Conservation (phyloP, 2,888 invertebrate species). For the Salpingus planirostris region DNA sequence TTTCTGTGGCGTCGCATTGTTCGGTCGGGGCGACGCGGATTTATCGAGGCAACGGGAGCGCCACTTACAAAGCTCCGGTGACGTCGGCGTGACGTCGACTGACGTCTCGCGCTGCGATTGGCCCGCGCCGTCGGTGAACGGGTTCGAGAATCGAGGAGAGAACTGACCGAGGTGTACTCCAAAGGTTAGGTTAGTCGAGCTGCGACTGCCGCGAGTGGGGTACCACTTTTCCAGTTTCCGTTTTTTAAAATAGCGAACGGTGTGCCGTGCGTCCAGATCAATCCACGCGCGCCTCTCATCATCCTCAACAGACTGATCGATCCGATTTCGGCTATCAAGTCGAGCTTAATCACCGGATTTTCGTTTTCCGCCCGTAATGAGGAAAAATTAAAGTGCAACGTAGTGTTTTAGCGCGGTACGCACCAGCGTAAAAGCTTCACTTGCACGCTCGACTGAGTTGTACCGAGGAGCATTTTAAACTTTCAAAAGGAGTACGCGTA, state of each 20-base stretch:
- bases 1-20: too few species aligned
- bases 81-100: constrained; percentile 29
- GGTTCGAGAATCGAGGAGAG: constrained; percentile 26
- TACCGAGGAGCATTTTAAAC: constrained; percentile 14
- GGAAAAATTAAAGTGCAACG: too few species aligned
- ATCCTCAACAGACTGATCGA: too few species aligned
- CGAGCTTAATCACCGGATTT: too few species aligned
- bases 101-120: constrained; percentile 29
- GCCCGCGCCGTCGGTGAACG: constrained; percentile 22
- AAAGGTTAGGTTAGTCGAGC: constrained; percentile 37
- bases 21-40: constrained; percentile 7
- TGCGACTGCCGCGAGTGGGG: constrained; percentile 18
- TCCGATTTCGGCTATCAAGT: too few species aligned
- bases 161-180: constrained; percentile 31
- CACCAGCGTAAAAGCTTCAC: background rate
- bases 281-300: background rate
- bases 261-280: background rate
- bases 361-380: too few species aligned
- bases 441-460: constrained; percentile 14
- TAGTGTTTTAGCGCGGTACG: too few species aligned
- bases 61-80: constrained; percentile 27
- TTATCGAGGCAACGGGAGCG: constrained; percentile 17
- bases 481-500: constrained; percentile 8
- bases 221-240: constrained; percentile 3
- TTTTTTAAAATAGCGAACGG: background rate